Base-by-base conservation (phyloP, 1,140 invertebrate genomes). In the Zophobas morio region DNA sequence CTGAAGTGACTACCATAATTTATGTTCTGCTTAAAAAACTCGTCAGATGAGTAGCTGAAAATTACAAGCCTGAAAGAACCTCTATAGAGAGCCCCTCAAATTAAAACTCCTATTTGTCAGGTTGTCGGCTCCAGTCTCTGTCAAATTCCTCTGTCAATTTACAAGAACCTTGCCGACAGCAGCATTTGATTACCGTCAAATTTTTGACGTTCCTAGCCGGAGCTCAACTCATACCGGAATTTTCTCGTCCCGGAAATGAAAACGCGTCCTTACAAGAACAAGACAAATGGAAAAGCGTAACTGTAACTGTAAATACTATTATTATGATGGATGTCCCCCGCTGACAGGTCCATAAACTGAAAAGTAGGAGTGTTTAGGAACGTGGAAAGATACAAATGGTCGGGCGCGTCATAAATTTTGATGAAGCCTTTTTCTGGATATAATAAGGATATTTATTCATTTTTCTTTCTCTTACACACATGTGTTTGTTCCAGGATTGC, bases 401-500 rank as follows among this genome's bases (percentile, higher is more conserved):
- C 73, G 54, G 60, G 73, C 56, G 37, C 56, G 54, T 75, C 73
- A 75, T 60, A 60, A 75, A 60, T 75, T 75, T 75, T 75, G 49
- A 72, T 72, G 70, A 72, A 72, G 70, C 70, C 40, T 42, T 71
- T 66, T 66, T 66, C 60, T 37, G 39, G 60, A 66, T 42, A 66
- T 66, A 66, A 66, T 66, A 66, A 66, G 60, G 60, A 66, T 66
- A 66, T 66, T 66, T 66, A 66, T 66, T 66, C 60, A 66, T 66
- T 66, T 66, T 66, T 66, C 39, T 66, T 39, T 66, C n/a, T 66
- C n/a, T 39, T 6, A 42, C 39, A 32, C 39, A 40, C 33, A 42
- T 66, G 39, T 66, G 60, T 66, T 81, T 79, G 77, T 84, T 85
- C 1, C 82, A 85, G 85, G 82, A 57, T 77, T 86, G 53, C 85